phyloP scores from a whole-genome alignment of 2,888 invertebrate species.

The Cheilosia soror region DNA sequence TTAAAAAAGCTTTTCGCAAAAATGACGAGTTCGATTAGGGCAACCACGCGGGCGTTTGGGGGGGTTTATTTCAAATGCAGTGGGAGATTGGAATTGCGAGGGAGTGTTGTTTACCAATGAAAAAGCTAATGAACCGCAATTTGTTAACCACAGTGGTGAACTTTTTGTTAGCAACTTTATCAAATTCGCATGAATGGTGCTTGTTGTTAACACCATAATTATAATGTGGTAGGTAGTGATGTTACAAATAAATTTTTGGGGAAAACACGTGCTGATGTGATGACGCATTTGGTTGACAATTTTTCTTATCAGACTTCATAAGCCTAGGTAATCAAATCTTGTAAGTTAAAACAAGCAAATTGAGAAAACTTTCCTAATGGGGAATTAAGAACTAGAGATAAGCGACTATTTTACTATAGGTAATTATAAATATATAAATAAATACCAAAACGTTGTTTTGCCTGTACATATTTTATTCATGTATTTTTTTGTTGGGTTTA shows the following conservation, averaged over 20 bases:
- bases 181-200: background rate
- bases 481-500: too few species aligned
- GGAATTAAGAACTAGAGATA: too few species aligned
- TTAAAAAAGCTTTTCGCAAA: constrained; percentile 40
- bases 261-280: constrained; percentile 18
- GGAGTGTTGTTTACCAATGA: constrained; percentile 21
- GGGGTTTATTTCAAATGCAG: constrained; percentile 8
- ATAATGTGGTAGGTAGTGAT: too few species aligned
- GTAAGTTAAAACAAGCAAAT: too few species aligned
- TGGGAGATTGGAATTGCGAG: constrained; percentile 6
- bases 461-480: too few species aligned
- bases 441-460: too few species aligned
- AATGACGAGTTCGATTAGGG: constrained; percentile 1
- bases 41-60: constrained; percentile 30
- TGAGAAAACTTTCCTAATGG: too few species aligned
- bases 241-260: background rate
- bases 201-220: background rate
- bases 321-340: too few species aligned
- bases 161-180: constrained; percentile 1
- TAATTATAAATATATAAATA: too few species aligned
- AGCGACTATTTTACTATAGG: background rate
- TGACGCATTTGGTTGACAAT: too few species aligned
- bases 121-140: constrained; percentile 18
- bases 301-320: too few species aligned
- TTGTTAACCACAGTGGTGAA: constrained; percentile 11